A percentile compares a stretch with the other conserved stretches of the same genome.
These are phyloP conservation scores for Regulus satrapa DNA, from an alignment of 2,113 vertebrate species.

Conservation along the genomic window DNA sequence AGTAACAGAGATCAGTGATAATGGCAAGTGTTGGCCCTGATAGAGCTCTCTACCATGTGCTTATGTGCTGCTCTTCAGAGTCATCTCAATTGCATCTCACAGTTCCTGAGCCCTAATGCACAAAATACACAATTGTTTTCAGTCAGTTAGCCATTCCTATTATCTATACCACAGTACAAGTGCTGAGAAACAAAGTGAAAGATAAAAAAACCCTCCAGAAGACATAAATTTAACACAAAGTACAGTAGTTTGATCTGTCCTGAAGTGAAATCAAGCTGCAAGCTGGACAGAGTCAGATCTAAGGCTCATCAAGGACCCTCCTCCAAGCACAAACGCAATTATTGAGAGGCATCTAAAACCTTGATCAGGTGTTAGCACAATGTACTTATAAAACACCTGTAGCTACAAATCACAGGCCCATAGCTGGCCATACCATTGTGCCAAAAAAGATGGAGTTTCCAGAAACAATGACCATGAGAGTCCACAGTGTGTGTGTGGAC, in stretches of 20 bases:
- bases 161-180: background rate
- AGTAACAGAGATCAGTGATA: background rate
- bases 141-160: background rate
- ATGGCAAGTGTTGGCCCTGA: background rate
- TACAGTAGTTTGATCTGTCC: background rate
- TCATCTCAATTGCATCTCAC: background rate
- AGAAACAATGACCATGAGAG: background rate
- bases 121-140: background rate
- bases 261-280: background rate
- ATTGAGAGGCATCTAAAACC: background rate
- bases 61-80: background rate
- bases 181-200: background rate
- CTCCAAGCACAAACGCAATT: background rate
- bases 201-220: background rate
- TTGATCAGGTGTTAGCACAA: background rate
- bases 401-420: background rate
- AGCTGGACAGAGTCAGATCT: background rate
- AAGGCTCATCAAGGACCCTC: background rate
- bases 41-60: background rate
- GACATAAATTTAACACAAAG: background rate
- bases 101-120: background rate
- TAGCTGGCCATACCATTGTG: background rate
- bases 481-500: rapidly evolving
- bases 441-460: background rate
- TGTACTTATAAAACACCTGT: background rate